Base-by-base conservation (phyloP, 64 coral and sea anemone species). In the Montipora cactus region DNA sequence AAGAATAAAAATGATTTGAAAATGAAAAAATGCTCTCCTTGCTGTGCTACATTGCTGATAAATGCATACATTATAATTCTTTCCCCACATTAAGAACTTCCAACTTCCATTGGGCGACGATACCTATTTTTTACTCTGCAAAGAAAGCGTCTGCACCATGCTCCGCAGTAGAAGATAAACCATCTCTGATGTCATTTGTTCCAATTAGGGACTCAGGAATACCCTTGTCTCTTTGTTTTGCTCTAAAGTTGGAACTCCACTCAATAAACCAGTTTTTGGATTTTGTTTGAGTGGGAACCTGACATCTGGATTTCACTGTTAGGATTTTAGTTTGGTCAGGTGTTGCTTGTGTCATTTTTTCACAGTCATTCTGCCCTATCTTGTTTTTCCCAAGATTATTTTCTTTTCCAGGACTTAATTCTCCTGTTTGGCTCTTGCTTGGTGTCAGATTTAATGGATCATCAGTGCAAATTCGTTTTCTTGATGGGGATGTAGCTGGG, bases 401-500 rank as follows among this genome's bases (percentile, higher is more conserved):
- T 67, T 85, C 82, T 48, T 85, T 85, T 48, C 15, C 64, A 19
- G 82, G 62, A 47, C 19, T 50, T 9, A 49, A 16, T 19, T 19
- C 70, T 4, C 10, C 16, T 71, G 20, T 44, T 22, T 49, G 16
- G 66, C 16, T 19, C 18, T 49, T 78, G 76, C 5, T 44, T 85
- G 81, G 13, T 19, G 15, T 20, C 0, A 8, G 70, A 85, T 70
- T 19, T 51, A 71, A 85, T 15, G 45, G 22, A 50, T 71, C 59
- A 46, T 18, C 11, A 2, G 47, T 44, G 37, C 93, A 83, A 18
- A 8, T 59, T 79, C 80, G 77, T 72, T 90, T 90, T 59, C 87
- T 95, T 22, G 84, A 52, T 55, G 93, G 93, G 4, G 87, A 95
- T 20, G n/a, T 81, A 58, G 88, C 59, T 19, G 70, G 83, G 44